A percentile compares a stretch with the other conserved stretches of the same genome.
These are phyloP conservation scores for Chelonoidis abingdonii DNA, from an alignment of 2,113 vertebrate species.

Conservation along the genomic window DNA sequence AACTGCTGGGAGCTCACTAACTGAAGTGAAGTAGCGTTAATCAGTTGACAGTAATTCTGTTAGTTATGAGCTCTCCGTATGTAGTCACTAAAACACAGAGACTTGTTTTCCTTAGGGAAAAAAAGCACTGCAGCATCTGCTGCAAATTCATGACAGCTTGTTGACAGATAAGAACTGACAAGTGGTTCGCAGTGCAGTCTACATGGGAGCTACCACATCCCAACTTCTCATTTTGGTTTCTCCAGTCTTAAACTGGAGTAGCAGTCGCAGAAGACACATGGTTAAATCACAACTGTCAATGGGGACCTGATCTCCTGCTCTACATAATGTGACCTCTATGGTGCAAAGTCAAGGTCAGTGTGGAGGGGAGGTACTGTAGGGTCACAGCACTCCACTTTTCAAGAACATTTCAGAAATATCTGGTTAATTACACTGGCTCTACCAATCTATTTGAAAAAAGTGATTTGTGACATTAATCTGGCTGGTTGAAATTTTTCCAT, in stretches of 20 bases:
- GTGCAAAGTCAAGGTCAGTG: not conserved
- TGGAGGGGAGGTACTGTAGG: not conserved
- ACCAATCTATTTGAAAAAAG: not conserved
- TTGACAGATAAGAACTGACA: not conserved
- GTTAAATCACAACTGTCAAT: not conserved
- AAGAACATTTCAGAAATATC: not conserved
- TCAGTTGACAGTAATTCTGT: not conserved
- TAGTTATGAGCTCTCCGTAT: not conserved
- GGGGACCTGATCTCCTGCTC: not conserved
- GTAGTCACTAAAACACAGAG: not conserved
- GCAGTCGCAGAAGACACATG: not conserved
- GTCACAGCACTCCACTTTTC: not conserved
- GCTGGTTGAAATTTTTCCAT: not conserved
- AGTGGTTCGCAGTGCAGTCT: not conserved
- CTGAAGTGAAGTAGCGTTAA: not conserved
- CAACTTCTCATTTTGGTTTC: not conserved
- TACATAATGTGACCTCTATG: not conserved
- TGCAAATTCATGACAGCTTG: not conserved
- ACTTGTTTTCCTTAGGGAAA: not conserved
- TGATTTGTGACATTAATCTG: not conserved
- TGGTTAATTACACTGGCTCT: not conserved
- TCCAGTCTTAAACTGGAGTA: not conserved
- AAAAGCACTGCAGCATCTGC: not conserved
- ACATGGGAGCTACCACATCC: not conserved
- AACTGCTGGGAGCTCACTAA: conserved; percentile 15